These are phyloP conservation scores for Dasysyrphus albostriatus DNA, from an alignment of 2,888 invertebrate genomes.

Conservation along the genomic window DNA sequence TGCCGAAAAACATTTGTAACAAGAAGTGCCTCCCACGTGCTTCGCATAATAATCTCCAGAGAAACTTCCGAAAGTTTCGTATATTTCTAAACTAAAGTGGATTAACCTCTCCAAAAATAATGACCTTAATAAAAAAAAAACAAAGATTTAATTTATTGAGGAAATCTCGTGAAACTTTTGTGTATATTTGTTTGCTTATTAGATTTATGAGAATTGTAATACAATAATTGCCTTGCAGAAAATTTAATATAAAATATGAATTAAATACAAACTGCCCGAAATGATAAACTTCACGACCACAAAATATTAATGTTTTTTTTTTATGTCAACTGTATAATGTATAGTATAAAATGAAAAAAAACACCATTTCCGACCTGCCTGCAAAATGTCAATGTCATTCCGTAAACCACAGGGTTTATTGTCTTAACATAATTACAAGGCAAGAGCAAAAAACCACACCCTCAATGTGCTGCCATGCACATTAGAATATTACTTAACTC, in stretches of 20 bases:
- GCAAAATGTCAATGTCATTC: constrained; percentile 34
- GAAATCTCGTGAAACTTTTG: neutral
- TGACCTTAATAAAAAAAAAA: neutral
- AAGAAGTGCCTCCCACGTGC: neutral
- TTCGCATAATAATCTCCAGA: neutral
- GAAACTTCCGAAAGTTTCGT: neutral
- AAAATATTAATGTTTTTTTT: neutral
- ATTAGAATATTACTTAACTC: constrained; percentile 31
- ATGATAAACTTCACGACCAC: neutral
- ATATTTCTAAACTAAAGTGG: neutral
- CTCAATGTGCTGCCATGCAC: neutral
- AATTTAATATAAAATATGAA: neutral
- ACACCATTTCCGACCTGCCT: neutral
- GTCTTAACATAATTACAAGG: constrained; percentile 19
- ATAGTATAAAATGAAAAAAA: neutral
- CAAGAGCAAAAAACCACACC: constrained; percentile 11
- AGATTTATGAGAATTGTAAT: neutral
- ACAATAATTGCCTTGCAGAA: neutral
- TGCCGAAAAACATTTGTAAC: neutral
- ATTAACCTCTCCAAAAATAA: neutral
- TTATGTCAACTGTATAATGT: neutral
- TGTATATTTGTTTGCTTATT: neutral
- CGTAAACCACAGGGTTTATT: constrained; percentile 1
- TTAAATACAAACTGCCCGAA: neutral
- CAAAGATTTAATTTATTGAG: neutral